Base-by-base conservation (phyloP, 2,888 invertebrate species). In the Eupelmus urozonus region DNA sequence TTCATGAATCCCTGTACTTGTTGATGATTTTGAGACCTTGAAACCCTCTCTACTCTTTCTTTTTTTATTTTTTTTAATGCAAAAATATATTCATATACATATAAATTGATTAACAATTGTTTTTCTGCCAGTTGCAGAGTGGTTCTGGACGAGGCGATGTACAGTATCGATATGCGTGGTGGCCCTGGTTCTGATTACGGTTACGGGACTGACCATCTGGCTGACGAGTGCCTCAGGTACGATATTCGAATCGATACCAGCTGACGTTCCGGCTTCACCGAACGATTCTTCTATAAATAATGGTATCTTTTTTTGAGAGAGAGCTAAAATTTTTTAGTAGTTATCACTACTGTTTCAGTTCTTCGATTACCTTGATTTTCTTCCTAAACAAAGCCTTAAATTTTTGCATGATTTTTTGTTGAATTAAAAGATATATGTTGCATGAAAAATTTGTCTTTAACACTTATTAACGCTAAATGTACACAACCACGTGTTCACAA, bases 91-190 rank as follows among this genome's bases (percentile, higher is more conserved):
- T n/a, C n/a, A n/a, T n/a, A n/a, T n/a, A n/a, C n/a, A n/a, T n/a
- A n/a, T 49, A 49, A 49, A 13, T 4, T 40, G 11, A 42, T 2
- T 13, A 5, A 69, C 42, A 57, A 9, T 45, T 27, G n/a, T n/a
- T n/a, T 60, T 60, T 23, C 0, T 73, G 63, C 34, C 78, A 87
- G 87, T 85, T 70, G 81, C 74, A 59, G 81, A 85, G 69, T 87
- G 85, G 85, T 75, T 85, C 34, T 83, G 84, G 84, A 84, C 85
- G 5, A 86, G 85, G 85, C 84, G 83, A 75, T 85, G 85, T 34
- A 83, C 82, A 1, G 82, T 84, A 2, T 78, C 84, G 57, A 55
- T 85, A n/a, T 84, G 85, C 72, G 63, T 82, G 23, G 11, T 85
- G 67, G 82, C 84, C 16, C 74, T 87, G 78, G 79, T 84, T 69